Evolutionary conservation across 2,888 invertebrate genomes (phyloP).

Genomic region (Limnephilus lunatus): DNA sequence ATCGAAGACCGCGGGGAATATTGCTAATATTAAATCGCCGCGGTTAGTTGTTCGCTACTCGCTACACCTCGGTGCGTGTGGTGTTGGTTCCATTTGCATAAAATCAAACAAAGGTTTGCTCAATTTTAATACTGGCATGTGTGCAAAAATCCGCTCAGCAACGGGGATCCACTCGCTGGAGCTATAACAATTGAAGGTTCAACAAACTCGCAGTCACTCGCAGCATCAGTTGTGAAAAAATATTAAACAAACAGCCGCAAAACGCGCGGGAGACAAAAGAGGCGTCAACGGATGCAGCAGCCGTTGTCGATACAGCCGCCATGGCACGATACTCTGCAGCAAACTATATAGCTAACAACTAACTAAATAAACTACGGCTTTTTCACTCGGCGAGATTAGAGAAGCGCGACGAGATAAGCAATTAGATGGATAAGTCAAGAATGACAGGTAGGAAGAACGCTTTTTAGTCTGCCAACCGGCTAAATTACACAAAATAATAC

Average conservation of each 20-base stretch:
- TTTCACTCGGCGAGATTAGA: not conserved
- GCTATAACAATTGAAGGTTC: slow-evolving; percentile 19
- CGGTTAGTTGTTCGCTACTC: not conserved
- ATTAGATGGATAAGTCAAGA: slow-evolving; percentile 10
- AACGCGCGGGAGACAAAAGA: slow-evolving; percentile 34
- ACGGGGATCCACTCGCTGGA: slow-evolving; percentile 26
- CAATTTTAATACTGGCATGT: slow-evolving; percentile 23
- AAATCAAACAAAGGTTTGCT: slow-evolving; percentile 45
- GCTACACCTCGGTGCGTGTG: slow-evolving; percentile 35
- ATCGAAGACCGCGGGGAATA: not conserved
- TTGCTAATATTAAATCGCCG: not conserved
- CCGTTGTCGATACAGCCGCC: not conserved
- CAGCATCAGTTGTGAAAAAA: slow-evolving; percentile 47
- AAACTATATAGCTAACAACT: not conserved
- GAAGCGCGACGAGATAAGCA: not conserved
- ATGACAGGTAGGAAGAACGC: slow-evolving; percentile 3
- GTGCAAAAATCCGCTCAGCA: slow-evolving; percentile 42
- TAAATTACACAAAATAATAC: not conserved
- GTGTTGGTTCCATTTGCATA: slow-evolving; percentile 44
- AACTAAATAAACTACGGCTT: not conserved
- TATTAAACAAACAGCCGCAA: slow-evolving; percentile 23
- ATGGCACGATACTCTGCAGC: not conserved
- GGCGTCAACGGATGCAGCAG: slow-evolving; percentile 28
- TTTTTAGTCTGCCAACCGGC: not conserved
- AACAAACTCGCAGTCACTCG: slow-evolving; percentile 18